A percentile compares a stretch with the other conserved stretches of the same genome.
Evolutionary conservation across 2,888 invertebrate species (phyloP).

Genomic region (Tetranychus piercei): DNA sequence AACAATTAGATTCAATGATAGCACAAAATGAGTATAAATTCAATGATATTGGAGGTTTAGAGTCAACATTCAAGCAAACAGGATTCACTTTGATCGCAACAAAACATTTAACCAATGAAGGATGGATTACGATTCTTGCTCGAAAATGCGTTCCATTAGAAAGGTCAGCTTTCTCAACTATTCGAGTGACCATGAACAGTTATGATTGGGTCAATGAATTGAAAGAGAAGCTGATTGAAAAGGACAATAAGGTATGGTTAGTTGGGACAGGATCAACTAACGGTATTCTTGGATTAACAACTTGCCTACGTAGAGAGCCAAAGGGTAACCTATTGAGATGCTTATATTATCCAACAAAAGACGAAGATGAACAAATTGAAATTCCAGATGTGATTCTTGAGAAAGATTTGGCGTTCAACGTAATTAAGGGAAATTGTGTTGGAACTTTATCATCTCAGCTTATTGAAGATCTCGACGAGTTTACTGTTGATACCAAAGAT

Average conservation of each 20-base stretch:
- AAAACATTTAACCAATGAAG: background rate
- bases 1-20: background rate
- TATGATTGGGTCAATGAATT: background rate
- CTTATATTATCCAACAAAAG: background rate
- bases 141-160: background rate
- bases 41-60: background rate
- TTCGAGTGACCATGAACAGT: background rate
- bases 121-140: background rate
- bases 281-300: constrained; percentile 5
- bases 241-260: constrained; percentile 1
- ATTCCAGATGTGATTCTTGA: background rate
- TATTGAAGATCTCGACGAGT: background rate
- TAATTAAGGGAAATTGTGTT: background rate
- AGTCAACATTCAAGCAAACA: background rate
- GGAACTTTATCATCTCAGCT: background rate
- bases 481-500: constrained; percentile 29
- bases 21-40: background rate
- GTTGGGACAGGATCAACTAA: background rate
- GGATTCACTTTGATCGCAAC: background rate
- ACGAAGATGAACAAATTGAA: background rate
- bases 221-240: background rate
- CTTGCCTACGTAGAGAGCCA: constrained; percentile 8
- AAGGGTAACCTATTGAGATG: background rate
- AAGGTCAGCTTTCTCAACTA: no score
- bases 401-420: background rate